phyloP scores from a whole-genome alignment of 2,797 vertebrate genomes.

The Xiphorhynchus erythropygius region DNA sequence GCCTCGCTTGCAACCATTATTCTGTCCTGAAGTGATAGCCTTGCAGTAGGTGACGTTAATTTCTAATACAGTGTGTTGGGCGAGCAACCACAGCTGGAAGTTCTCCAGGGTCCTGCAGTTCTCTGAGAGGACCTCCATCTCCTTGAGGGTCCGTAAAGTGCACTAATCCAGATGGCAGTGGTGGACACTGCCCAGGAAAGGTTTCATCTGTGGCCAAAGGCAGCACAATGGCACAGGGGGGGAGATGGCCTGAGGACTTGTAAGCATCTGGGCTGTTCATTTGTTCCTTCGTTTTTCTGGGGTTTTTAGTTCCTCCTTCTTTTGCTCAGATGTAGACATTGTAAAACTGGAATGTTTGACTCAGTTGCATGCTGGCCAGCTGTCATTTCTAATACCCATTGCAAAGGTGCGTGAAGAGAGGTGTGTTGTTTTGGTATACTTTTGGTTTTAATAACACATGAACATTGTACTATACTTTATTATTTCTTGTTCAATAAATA shows the following conservation, averaged over 20 bases:
- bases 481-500: conserved; percentile 67
- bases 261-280: not conserved
- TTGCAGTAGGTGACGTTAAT: not conserved
- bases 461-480: conserved; percentile 62
- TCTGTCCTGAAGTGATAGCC: not conserved
- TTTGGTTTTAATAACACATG: conserved; percentile 49
- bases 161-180: not conserved
- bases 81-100: conserved; percentile 76
- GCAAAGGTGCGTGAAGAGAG: conserved; percentile 42
- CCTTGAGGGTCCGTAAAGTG: conserved; percentile 64
- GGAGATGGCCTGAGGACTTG: not conserved
- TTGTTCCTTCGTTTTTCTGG: not conserved
- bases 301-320: conserved; percentile 29
- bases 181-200: not conserved
- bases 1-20: not conserved
- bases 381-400: conserved; percentile 23
- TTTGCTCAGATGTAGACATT: conserved; percentile 13
- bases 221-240: not conserved
- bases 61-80: conserved; percentile 73
- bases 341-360: conserved; percentile 72
- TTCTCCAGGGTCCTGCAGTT: conserved; percentile 80
- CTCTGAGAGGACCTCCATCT: conserved; percentile 80
- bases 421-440: conserved; percentile 55
- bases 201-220: not conserved
- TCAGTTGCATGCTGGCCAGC: conserved; percentile 88